Conservation (phyloP, 2,113 vertebrate species). For the Atrichornis clamosus region DNA sequence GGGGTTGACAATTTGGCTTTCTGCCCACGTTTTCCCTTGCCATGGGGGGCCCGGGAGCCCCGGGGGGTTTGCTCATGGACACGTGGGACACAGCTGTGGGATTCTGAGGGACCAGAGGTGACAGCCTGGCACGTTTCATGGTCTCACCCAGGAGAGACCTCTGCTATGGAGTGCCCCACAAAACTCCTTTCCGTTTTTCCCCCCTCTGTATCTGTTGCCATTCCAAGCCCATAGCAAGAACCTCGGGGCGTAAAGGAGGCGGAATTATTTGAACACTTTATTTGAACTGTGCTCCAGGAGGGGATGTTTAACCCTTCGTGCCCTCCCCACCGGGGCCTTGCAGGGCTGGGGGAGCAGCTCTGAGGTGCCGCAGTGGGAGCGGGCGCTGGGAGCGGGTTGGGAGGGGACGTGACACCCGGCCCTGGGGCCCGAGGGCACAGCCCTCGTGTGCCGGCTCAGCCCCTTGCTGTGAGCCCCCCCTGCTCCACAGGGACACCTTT, state of each 20-base stretch:
- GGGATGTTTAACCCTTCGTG: neutral
- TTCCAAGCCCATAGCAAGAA: neutral
- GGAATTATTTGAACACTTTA: neutral
- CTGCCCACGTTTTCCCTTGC: neutral
- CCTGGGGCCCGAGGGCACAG: fast-evolving
- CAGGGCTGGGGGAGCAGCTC: neutral
- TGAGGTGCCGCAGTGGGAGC: fast-evolving
- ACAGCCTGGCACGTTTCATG: fast-evolving
- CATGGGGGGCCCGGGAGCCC: neutral
- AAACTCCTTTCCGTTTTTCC: neutral
- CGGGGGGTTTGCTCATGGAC: neutral
- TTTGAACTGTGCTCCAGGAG: neutral
- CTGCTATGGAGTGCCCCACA: neutral
- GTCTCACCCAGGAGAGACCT: neutral
- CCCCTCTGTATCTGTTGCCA: neutral
- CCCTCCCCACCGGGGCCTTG: fast-evolving
- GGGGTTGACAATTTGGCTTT: fast-evolving
- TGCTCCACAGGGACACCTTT: neutral
- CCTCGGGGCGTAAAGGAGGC: neutral
- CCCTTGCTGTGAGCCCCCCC: fast-evolving
- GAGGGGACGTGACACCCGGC: fast-evolving
- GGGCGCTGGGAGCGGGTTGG: fast-evolving
- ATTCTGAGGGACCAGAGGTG: neutral
- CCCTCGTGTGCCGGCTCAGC: fast-evolving
- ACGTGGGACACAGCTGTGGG: neutral